phyloP scores from a whole-genome alignment of 2,888 invertebrate genomes.

The Polyommatus iphigenia region DNA sequence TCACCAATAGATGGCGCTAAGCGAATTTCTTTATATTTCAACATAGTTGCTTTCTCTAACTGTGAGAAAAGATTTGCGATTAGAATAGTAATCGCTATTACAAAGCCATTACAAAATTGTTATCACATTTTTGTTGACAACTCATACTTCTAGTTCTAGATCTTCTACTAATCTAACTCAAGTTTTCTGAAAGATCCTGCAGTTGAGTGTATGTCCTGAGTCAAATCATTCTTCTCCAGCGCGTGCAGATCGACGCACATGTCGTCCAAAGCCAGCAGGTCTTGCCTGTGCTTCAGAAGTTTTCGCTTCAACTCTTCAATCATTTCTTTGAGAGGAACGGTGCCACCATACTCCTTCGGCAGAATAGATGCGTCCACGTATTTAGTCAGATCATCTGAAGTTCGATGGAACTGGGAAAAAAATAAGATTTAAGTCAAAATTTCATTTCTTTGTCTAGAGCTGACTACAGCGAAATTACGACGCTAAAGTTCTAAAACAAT shows the following conservation, averaged over 20 bases:
- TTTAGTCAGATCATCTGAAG: conserved; percentile 85
- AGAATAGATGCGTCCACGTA: conserved; percentile 87
- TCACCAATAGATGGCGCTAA: background rate
- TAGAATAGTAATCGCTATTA: background rate
- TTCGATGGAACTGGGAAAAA: conserved; percentile 84
- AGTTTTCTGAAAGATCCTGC: conserved; percentile 92
- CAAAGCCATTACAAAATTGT: background rate
- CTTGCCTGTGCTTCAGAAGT: conserved; percentile 82
- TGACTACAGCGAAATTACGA: no score
- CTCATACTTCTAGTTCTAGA: background rate
- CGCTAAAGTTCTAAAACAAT: no score
- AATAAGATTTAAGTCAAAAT: background rate
- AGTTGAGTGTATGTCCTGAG: conserved; percentile 86
- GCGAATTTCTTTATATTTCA: background rate
- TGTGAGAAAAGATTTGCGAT: background rate
- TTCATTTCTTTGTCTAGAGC: background rate
- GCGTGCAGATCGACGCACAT: conserved; percentile 86
- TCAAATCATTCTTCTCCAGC: conserved; percentile 80
- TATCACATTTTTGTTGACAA: background rate
- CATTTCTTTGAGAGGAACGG: conserved; percentile 89
- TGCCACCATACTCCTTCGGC: conserved; percentile 94
- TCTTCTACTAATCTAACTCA: conserved; percentile 83
- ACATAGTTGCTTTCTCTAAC: background rate
- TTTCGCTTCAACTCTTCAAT: conserved; percentile 86
- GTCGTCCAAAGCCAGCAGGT: conserved; percentile 85